phyloP scores from a whole-genome alignment of 2,797 vertebrate species.

The Pseudotriccus pelzelni region DNA sequence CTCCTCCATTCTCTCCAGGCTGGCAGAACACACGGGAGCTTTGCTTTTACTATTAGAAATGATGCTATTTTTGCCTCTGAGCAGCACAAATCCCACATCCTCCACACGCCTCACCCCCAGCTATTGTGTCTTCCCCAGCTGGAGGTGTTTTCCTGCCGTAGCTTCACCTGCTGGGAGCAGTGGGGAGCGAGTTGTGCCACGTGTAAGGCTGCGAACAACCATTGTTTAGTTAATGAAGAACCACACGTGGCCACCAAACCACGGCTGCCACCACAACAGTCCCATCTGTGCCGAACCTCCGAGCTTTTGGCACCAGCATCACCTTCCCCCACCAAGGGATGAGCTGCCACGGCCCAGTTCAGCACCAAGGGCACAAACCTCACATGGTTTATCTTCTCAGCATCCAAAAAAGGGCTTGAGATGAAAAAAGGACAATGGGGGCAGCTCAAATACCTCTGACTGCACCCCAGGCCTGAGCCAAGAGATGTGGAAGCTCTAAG shows the following conservation, averaged over 20 bases:
- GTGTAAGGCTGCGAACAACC: neutral
- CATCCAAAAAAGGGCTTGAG: neutral
- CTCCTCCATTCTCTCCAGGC: conserved; percentile 28
- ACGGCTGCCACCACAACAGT: fast-evolving
- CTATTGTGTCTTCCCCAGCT: neutral
- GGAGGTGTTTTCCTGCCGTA: neutral
- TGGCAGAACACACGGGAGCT: conserved; percentile 5
- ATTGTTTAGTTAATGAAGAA: neutral
- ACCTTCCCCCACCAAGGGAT: neutral
- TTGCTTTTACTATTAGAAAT: conserved; percentile 15
- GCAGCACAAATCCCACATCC: neutral
- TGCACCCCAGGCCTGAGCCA: neutral
- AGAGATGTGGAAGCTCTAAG: neutral
- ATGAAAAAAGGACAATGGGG: neutral
- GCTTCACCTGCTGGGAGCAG: neutral
- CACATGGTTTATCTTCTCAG: neutral
- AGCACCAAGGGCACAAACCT: neutral
- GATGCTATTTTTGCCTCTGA: conserved; percentile 41
- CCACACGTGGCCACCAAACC: neutral
- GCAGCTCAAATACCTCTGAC: neutral
- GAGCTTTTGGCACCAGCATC: neutral
- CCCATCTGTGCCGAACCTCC: neutral
- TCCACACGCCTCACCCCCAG: neutral
- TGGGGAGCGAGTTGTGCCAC: neutral
- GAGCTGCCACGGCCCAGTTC: fast-evolving